These are phyloP conservation scores for Labeo rohita DNA, from an alignment of 2,113 vertebrate species.

Conservation along the genomic window DNA sequence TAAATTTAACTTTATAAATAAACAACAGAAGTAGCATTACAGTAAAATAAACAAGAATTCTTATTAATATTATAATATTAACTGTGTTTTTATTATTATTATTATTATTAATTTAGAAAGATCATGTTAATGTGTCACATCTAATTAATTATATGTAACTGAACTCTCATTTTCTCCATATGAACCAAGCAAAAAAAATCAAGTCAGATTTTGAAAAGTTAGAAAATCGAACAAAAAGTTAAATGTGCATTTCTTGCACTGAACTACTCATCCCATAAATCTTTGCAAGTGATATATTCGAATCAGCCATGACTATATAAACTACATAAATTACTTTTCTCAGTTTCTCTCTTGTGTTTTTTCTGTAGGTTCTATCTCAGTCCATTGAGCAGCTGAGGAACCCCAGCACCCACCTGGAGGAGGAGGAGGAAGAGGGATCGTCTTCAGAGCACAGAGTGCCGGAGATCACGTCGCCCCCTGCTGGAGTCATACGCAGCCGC, in stretches of 20 bases:
- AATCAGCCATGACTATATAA: neutral
- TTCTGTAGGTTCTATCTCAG: conserved; percentile 50
- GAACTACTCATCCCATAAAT: neutral
- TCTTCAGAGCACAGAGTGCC: neutral
- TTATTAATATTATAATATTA: too few species aligned
- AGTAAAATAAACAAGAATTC: too few species aligned
- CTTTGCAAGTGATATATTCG: neutral
- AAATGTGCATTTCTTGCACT: neutral
- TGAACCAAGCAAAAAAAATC: too few species aligned
- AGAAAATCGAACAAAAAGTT: neutral
- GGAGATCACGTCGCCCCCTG: conserved; percentile 52
- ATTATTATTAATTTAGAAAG: too few species aligned
- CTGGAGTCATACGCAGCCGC: conserved; percentile 57
- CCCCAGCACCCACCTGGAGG: conserved; percentile 43
- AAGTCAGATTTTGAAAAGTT: too few species aligned
- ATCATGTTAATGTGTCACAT: too few species aligned
- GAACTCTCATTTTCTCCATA: neutral
- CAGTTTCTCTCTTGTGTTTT: neutral
- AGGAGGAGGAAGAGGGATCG: conserved; percentile 38
- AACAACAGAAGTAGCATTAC: too few species aligned
- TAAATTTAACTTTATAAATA: too few species aligned
- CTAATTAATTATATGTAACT: too few species aligned
- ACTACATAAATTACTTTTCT: neutral
- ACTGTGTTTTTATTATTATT: too few species aligned
- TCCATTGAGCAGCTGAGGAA: conserved; percentile 56